Evolutionary conservation across 2,888 invertebrate genomes (phyloP).

Genomic region (Microctonus brassicae): DNA sequence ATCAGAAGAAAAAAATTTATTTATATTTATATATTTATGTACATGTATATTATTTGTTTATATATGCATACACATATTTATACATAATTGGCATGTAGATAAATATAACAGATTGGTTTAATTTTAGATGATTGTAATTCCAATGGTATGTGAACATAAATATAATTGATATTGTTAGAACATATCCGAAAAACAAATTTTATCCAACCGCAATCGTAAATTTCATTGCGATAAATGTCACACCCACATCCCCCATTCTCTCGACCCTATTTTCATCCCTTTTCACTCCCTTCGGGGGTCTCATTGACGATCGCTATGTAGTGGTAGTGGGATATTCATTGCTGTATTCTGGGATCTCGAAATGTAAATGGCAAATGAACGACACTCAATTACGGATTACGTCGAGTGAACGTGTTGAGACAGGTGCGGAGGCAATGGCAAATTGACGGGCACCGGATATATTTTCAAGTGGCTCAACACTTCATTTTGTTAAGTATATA

Average conservation of each 20-base stretch:
- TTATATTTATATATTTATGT: not conserved
- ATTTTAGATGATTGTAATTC: constrained; percentile 24
- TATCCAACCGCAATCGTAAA: constrained; percentile 13
- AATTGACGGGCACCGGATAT: not conserved
- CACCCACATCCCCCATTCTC: not conserved
- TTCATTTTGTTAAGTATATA: not conserved
- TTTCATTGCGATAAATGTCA: constrained; percentile 15
- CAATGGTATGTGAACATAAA: constrained; percentile 14
- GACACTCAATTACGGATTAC: constrained; percentile 27
- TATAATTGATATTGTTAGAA: constrained; percentile 23
- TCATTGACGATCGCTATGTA: not conserved
- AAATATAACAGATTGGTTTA: constrained; percentile 4
- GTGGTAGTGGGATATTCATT: not conserved
- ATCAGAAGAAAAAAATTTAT: constrained; percentile 4
- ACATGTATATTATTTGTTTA: not conserved
- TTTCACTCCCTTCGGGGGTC: not conserved
- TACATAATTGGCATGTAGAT: not conserved
- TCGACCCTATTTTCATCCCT: not conserved
- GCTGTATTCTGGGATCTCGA: constrained; percentile 2
- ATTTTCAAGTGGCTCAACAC: not conserved
- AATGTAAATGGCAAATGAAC: constrained; percentile 30
- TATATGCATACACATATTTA: too few relatives aligned
- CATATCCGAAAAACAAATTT: constrained; percentile 26
- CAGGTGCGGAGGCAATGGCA: not conserved
- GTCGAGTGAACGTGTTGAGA: constrained; percentile 13